Percentiles rank a stretch among this genome's conserved stretches.
These are phyloP conservation scores for Cheilosia soror DNA, from an alignment of 2,888 invertebrate genomes.

Conservation along the genomic window DNA sequence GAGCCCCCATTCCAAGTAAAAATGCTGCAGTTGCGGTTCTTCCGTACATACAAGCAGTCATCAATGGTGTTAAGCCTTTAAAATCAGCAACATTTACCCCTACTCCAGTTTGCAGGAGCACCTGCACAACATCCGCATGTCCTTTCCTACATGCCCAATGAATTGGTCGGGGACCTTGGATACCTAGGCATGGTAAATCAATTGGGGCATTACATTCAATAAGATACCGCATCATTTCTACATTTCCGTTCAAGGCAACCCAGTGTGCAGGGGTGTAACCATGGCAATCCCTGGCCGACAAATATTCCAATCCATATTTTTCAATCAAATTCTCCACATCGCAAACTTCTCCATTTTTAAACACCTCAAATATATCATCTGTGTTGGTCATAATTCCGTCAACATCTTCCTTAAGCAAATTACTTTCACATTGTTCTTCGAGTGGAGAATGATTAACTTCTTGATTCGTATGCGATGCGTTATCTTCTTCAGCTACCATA, in stretches of 20 bases:
- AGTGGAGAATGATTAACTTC: constrained; percentile 81
- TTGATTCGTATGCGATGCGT: constrained; percentile 84
- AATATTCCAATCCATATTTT: constrained; percentile 90
- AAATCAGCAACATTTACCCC: constrained; percentile 95
- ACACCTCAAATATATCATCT: constrained; percentile 92
- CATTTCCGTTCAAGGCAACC: constrained; percentile 92
- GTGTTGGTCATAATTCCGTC: constrained; percentile 80
- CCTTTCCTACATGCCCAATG: constrained; percentile 98
- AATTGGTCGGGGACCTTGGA: constrained; percentile 93
- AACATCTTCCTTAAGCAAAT: constrained; percentile 81
- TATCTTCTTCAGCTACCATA: constrained; percentile 89
- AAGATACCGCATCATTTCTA: constrained; percentile 94
- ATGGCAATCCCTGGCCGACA: constrained; percentile 94
- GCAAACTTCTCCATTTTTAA: constrained; percentile 92
- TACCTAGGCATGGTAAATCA: constrained; percentile 92
- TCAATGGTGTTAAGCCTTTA: constrained; percentile 93
- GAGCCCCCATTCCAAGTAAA: constrained; percentile 94
- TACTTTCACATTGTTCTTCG: constrained; percentile 84
- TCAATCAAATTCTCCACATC: constrained; percentile 94
- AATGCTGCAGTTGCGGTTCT: constrained; percentile 95
- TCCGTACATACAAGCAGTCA: constrained; percentile 97
- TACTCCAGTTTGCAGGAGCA: constrained; percentile 91
- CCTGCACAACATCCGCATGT: constrained; percentile 94
- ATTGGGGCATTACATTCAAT: constrained; percentile 93
- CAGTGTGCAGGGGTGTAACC: constrained; percentile 97